phyloP scores from a whole-genome alignment of 2,797 vertebrate species.

The Schizopygopsis pylzovi region DNA sequence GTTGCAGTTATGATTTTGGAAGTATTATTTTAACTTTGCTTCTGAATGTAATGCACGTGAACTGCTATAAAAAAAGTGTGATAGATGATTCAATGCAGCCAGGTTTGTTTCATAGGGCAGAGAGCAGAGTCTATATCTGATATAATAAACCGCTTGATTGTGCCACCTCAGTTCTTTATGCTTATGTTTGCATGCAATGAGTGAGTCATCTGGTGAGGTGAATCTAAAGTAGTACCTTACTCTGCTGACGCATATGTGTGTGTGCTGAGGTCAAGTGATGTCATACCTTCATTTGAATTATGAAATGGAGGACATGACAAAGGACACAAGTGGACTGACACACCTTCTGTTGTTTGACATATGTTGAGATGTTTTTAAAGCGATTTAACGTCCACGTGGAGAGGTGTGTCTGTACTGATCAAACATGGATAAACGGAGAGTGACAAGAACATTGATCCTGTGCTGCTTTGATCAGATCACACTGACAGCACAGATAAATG shows the following conservation, averaged over 20 bases:
- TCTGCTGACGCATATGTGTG: constrained; percentile 11
- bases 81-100: not conserved
- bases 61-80: not conserved
- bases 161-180: not conserved
- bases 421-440: constrained; percentile 78
- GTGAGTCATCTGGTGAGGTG: constrained; percentile 12
- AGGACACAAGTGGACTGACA: constrained; percentile 15
- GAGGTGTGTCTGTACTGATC: constrained; percentile 71
- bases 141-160: not conserved
- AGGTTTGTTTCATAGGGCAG: not conserved
- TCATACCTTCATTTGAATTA: constrained; percentile 34
- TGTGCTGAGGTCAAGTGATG: constrained; percentile 11
- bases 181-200: not conserved
- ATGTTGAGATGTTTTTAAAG: constrained; percentile 30
- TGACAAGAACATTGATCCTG: constrained; percentile 80
- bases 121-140: constrained; percentile 9
- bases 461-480: constrained; percentile 76
- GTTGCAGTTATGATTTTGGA: not conserved
- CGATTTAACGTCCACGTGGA: not conserved
- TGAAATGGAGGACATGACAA: constrained; percentile 27
- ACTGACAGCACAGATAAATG: constrained; percentile 67
- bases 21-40: not conserved
- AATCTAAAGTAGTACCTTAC: constrained; percentile 11
- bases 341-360: constrained; percentile 37
- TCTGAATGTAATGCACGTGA: not conserved